Percentiles rank a stretch among this genome's conserved stretches.
Evolutionary conservation across 2,797 vertebrate genomes (phyloP).

Genomic region (Ctenopoma multispine): DNA sequence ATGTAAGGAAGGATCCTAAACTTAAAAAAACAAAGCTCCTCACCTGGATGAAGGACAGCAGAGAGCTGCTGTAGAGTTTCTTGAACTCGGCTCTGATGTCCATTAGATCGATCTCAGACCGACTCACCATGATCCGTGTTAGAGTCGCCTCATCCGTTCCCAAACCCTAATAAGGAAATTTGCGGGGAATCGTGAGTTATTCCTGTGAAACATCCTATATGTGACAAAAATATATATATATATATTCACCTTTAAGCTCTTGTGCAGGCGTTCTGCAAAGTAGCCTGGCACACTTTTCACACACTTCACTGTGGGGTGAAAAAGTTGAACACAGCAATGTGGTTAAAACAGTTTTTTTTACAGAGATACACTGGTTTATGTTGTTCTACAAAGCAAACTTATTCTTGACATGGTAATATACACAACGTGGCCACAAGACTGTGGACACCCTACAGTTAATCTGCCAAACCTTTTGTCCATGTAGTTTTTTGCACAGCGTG

Average conservation of each 20-base stretch:
- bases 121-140: conserved; percentile 85
- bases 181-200: too few relatives aligned
- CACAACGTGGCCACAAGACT: too few relatives aligned
- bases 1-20: too few relatives aligned
- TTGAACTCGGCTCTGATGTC: conserved; percentile 88
- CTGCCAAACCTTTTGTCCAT: too few relatives aligned
- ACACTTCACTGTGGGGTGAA: conserved; percentile 81
- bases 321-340: background rate
- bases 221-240: background rate
- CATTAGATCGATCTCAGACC: conserved; percentile 88
- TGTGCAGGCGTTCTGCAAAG: conserved; percentile 83
- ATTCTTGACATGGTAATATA: too few relatives aligned
- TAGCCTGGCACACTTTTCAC: conserved; percentile 81
- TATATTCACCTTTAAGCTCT: conserved; percentile 83
- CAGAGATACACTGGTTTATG: background rate
- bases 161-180: conserved; percentile 61
- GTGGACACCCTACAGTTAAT: too few relatives aligned
- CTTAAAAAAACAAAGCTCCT: too few relatives aligned
- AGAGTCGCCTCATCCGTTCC: conserved; percentile 85
- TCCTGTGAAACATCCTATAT: too few relatives aligned
- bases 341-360: background rate
- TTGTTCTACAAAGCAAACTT: too few relatives aligned
- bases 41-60: conserved; percentile 83
- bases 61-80: conserved; percentile 79
- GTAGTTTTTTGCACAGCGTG: too few relatives aligned